Evolutionary conservation across 2,113 vertebrate genomes (phyloP).

Genomic region (Balaenoptera acutorostrata): DNA sequence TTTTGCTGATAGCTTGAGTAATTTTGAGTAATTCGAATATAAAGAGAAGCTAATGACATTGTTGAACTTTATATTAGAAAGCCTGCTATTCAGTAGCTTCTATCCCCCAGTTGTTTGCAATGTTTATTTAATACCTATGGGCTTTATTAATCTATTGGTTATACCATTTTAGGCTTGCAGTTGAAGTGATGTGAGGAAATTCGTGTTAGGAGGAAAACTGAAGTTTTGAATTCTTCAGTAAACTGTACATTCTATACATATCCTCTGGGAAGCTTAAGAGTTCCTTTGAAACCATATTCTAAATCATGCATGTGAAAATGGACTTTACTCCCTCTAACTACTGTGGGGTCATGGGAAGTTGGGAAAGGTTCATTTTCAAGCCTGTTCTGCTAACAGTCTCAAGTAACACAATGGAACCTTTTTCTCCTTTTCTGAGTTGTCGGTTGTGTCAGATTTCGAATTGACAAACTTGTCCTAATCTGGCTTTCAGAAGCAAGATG

Average conservation of each 20-base stretch:
- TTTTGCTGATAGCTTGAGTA: neutral
- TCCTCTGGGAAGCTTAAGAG: neutral
- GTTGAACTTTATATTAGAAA: slow-evolving; percentile 18
- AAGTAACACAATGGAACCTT: slow-evolving; percentile 11
- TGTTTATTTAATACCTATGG: neutral
- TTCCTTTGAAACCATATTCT: slow-evolving; percentile 33
- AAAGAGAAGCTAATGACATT: neutral
- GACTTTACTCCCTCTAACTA: neutral
- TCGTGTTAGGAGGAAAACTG: neutral
- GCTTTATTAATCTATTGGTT: neutral
- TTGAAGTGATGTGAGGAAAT: slow-evolving; percentile 16
- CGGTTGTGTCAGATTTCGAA: slow-evolving; percentile 38
- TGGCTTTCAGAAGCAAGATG: slow-evolving; percentile 30
- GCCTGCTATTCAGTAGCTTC: neutral
- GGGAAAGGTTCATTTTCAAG: slow-evolving; percentile 34
- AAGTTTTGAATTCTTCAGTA: slow-evolving; percentile 33
- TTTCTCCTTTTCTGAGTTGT: slow-evolving; percentile 40
- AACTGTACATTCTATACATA: neutral
- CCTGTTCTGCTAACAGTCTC: neutral
- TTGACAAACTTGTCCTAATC: neutral
- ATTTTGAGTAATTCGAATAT: slow-evolving; percentile 21
- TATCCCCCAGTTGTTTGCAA: neutral
- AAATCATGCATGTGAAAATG: slow-evolving; percentile 1
- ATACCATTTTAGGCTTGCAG: neutral
- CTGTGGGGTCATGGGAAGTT: neutral